Evolutionary conservation across 2,797 vertebrate species (phyloP).

Genomic region (Atherinosoma microstoma): DNA sequence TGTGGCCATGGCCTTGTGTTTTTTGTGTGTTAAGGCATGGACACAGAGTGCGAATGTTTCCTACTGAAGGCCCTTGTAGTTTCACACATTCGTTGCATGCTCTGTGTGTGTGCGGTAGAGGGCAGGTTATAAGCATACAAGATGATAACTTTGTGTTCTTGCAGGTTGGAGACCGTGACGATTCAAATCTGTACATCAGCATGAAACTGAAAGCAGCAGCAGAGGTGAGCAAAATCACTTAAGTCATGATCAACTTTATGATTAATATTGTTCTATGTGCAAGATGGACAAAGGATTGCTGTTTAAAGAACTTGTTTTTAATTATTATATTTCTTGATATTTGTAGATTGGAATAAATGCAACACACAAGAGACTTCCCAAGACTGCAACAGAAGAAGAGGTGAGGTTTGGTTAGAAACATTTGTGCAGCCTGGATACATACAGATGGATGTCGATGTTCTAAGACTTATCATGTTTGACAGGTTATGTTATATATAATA

Average conservation of each 20-base stretch:
- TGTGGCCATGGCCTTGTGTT: constrained; percentile 5
- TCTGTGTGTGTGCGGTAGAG: neutral
- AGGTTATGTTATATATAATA: neutral
- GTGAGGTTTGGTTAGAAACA: constrained; percentile 74
- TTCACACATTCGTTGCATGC: neutral
- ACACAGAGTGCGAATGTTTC: neutral
- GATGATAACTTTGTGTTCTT: constrained; percentile 32
- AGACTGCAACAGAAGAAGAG: constrained; percentile 91
- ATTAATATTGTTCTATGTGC: neutral
- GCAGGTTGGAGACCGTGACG: constrained; percentile 95
- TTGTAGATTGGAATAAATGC: constrained; percentile 94
- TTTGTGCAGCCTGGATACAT: neutral
- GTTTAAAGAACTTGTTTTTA: neutral
- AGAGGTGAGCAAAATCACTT: constrained; percentile 84
- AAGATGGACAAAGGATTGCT: constrained; percentile 31
- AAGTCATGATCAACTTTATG: neutral
- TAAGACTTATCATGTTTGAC: neutral
- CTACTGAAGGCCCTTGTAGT: neutral
- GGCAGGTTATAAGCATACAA: neutral
- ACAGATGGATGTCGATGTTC: neutral
- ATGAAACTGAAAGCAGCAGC: constrained; percentile 97
- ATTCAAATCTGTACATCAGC: constrained; percentile 97
- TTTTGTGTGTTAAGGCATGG: constrained; percentile 4
- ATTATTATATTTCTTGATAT: neutral
- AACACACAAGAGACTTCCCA: constrained; percentile 91